Percentiles rank a stretch among this genome's conserved stretches.
These are phyloP conservation scores for Eleutherodactylus coqui DNA, from an alignment of 2,797 vertebrate genomes.

Conservation along the genomic window DNA sequence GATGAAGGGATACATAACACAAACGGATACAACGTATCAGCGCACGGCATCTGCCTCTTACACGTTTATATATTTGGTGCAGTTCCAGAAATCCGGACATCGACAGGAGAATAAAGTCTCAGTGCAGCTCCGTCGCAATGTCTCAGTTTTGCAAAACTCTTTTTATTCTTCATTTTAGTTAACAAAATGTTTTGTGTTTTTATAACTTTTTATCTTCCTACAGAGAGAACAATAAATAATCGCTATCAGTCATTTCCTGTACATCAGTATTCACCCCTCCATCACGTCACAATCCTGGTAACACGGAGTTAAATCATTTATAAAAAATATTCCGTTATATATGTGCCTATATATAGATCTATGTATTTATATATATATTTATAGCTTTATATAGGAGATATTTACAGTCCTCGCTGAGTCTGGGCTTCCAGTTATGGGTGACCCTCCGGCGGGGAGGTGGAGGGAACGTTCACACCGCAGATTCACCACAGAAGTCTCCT, in stretches of 20 bases:
- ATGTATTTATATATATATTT: constrained; percentile 54
- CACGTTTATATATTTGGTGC: not conserved
- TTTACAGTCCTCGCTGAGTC: constrained; percentile 6
- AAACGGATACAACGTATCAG: not conserved
- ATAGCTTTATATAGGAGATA: constrained; percentile 36
- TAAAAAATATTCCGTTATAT: constrained; percentile 58
- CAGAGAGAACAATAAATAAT: constrained; percentile 56
- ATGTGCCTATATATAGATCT: constrained; percentile 56
- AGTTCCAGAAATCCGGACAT: not conserved
- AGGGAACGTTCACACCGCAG: too few relatives aligned
- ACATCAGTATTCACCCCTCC: constrained; percentile 27
- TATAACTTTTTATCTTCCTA: constrained; percentile 34
- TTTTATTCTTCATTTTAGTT: constrained; percentile 37
- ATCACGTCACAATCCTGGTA: constrained; percentile 2
- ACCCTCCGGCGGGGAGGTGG: too few relatives aligned
- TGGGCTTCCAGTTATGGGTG: not conserved
- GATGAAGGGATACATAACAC: not conserved
- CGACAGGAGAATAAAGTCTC: constrained; percentile 39
- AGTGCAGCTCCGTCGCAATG: constrained; percentile 25
- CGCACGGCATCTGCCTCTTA: not conserved
- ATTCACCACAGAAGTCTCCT: too few relatives aligned
- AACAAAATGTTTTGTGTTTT: constrained; percentile 37
- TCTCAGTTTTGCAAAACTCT: constrained; percentile 9
- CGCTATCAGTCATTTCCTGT: constrained; percentile 35
- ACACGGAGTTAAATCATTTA: constrained; percentile 43